Evolutionary conservation across 2,797 vertebrate genomes (phyloP).

Genomic region (Lepidocolaptes lacrymiger): DNA sequence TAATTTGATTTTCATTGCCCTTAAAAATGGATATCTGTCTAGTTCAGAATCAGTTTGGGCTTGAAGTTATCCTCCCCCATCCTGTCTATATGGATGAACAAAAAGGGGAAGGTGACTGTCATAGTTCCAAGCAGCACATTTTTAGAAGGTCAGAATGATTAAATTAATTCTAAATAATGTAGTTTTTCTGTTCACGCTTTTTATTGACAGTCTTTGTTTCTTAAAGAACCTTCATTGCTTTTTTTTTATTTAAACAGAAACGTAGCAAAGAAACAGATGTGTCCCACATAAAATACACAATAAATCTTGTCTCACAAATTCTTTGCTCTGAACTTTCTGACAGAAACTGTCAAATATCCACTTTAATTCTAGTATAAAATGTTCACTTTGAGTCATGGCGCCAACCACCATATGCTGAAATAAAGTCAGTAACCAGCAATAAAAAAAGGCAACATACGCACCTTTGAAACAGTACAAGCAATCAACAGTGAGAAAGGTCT

Average conservation of each 20-base stretch:
- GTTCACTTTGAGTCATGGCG: conserved; percentile 81
- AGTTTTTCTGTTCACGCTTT: conserved; percentile 64
- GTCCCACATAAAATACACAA: conserved; percentile 80
- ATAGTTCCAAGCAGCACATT: conserved; percentile 3
- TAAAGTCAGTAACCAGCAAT: conserved; percentile 79
- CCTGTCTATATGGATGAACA: neutral
- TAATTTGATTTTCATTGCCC: conserved; percentile 25
- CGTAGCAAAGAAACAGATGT: conserved; percentile 81
- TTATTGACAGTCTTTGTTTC: conserved; percentile 75
- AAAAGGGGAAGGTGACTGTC: conserved; percentile 20
- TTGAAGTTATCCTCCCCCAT: neutral
- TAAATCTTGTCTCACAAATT: conserved; percentile 82
- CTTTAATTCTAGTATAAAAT: conserved; percentile 84
- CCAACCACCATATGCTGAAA: conserved; percentile 80
- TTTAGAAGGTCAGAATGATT: conserved; percentile 48
- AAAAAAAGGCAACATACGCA: conserved; percentile 76
- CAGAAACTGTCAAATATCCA: conserved; percentile 83
- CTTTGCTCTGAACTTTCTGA: conserved; percentile 82
- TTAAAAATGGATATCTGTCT: conserved; percentile 22
- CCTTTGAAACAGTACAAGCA: conserved; percentile 79
- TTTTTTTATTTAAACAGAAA: conserved; percentile 75
- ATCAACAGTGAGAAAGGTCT: conserved; percentile 76
- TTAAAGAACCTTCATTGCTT: conserved; percentile 73
- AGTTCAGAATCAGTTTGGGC: neutral
- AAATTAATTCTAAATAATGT: conserved; percentile 27